Evolutionary conservation across 2,113 vertebrate species (phyloP).

Genomic region (Sphaerodactylus townsendi): DNA sequence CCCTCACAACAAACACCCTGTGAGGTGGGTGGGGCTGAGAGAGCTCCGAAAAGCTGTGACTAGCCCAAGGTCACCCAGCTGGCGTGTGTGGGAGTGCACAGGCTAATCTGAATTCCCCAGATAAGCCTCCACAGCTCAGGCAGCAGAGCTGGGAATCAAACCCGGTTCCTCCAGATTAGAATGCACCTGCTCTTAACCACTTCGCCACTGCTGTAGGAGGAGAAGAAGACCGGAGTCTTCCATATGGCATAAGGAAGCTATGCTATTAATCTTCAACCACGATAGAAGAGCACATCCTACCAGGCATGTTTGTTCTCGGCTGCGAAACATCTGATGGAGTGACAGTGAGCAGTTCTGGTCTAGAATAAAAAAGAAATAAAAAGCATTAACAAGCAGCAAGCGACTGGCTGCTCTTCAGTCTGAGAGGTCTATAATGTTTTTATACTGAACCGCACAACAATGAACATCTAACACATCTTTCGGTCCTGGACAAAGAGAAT

Average conservation of each 20-base stretch:
- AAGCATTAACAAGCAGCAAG: background rate
- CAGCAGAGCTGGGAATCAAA: too few species aligned
- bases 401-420: background rate
- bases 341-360: constrained; percentile 77
- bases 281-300: constrained; percentile 49
- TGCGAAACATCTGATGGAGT: constrained; percentile 48
- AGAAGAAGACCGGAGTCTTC: background rate
- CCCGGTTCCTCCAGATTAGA: too few species aligned
- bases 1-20: too few species aligned
- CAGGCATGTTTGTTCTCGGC: constrained; percentile 47
- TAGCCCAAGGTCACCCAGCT: too few species aligned
- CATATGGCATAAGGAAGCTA: too few species aligned
- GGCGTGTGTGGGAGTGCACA: too few species aligned
- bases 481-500: background rate
- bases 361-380: constrained; percentile 47
- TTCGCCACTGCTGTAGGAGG: too few species aligned
- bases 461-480: background rate
- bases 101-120: too few species aligned
- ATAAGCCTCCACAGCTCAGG: too few species aligned
- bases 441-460: background rate
- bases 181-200: too few species aligned
- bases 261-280: background rate
- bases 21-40: too few species aligned
- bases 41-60: too few species aligned
- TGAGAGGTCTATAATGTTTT: background rate